Conservation (phyloP, 2,113 vertebrate genomes). For the Marmota monax region DNA sequence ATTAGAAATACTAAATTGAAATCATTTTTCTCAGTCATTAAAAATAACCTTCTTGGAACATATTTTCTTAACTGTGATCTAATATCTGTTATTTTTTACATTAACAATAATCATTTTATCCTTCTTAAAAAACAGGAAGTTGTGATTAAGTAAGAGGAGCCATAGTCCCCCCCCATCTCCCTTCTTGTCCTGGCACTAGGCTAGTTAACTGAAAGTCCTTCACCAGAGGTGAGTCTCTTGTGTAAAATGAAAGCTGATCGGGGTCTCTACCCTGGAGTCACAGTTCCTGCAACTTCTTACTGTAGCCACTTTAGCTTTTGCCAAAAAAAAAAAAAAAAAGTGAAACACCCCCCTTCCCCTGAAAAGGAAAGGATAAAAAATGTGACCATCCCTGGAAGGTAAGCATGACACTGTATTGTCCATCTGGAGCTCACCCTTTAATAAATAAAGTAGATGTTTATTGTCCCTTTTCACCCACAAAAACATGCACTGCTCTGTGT, state of each 20-base stretch:
- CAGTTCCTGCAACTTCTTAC: not conserved
- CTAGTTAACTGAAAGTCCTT: not conserved
- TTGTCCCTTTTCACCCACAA: not conserved
- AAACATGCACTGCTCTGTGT: not conserved
- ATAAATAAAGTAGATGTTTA: not conserved
- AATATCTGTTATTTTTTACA: slow-evolving; percentile 34
- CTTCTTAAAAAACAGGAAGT: slow-evolving; percentile 35
- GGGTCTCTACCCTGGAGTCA: not conserved
- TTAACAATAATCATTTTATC: slow-evolving; percentile 30
- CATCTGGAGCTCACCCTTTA: not conserved
- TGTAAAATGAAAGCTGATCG: not conserved
- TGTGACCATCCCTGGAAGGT: not conserved
- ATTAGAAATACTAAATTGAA: slow-evolving; percentile 35
- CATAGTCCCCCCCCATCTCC: not conserved
- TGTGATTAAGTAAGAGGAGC: slow-evolving; percentile 38
- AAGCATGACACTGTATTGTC: not conserved
- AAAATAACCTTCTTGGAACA: slow-evolving; percentile 31
- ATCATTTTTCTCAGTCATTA: slow-evolving; percentile 24
- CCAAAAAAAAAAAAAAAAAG: not conserved
- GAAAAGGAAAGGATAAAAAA: not conserved
- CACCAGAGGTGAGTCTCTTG: not conserved
- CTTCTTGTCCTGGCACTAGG: not conserved
- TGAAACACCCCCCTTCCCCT: not conserved
- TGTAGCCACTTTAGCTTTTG: not conserved
- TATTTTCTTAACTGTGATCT: slow-evolving; percentile 33